Evolutionary conservation across 2,888 invertebrate species (phyloP).

Genomic region (Drosophila mulleri): DNA sequence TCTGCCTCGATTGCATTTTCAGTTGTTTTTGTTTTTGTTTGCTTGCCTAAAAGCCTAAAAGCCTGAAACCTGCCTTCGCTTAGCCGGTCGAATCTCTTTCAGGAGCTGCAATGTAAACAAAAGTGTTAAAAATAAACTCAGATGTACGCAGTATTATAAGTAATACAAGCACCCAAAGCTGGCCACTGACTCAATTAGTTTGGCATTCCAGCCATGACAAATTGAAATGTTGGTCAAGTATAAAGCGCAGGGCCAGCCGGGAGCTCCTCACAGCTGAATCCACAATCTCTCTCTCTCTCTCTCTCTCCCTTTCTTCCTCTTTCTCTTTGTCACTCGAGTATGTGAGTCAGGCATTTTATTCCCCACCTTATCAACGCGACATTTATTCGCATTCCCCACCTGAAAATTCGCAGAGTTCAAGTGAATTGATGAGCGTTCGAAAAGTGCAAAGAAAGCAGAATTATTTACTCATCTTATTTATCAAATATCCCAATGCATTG

Average conservation of each 20-base stretch:
- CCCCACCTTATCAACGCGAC: slow-evolving; percentile 33
- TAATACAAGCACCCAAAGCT: slow-evolving; percentile 10
- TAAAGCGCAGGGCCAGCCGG: slow-evolving; percentile 20
- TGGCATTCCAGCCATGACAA: slow-evolving; percentile 56
- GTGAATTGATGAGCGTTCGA: not conserved
- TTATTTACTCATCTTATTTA: not conserved
- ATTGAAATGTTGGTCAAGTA: slow-evolving; percentile 52
- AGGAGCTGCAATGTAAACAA: slow-evolving; percentile 61
- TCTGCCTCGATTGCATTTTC: slow-evolving; percentile 64
- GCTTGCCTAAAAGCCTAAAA: slow-evolving; percentile 42
- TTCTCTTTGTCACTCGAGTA: not conserved
- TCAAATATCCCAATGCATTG: not conserved
- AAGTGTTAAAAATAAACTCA: slow-evolving; percentile 63
- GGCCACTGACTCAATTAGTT: slow-evolving; percentile 56
- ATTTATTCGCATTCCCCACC: slow-evolving; percentile 1
- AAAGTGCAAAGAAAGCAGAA: not conserved
- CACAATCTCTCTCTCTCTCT: not conserved
- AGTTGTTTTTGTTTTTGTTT: slow-evolving; percentile 45
- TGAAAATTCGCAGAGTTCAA: not conserved
- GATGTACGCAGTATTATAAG: slow-evolving; percentile 19
- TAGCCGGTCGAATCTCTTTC: slow-evolving; percentile 1
- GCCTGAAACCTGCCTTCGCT: slow-evolving; percentile 25
- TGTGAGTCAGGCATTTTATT: slow-evolving; percentile 35
- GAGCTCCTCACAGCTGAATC: slow-evolving; percentile 25
- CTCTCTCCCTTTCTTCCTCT: not conserved